Evolutionary conservation across 2,797 vertebrate species (phyloP).

Genomic region (Alca torda): DNA sequence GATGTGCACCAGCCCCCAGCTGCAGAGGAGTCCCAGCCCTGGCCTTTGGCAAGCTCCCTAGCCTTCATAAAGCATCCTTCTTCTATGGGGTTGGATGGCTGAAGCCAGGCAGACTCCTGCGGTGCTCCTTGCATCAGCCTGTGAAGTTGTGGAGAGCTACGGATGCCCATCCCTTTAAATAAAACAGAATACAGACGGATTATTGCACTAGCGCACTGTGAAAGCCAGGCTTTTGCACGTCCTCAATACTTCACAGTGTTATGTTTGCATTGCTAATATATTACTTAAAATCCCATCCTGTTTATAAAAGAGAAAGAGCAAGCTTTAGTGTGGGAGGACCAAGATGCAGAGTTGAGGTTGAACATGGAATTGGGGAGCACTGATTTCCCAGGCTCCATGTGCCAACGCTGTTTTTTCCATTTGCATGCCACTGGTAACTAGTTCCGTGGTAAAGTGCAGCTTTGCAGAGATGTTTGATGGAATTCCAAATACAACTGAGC

Average conservation of each 20-base stretch:
- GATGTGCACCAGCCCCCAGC: no score
- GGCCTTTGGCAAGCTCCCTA: neutral
- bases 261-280: neutral
- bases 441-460: neutral
- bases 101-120: neutral
- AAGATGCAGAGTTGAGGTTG: neutral
- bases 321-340: neutral
- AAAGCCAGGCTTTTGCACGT: neutral
- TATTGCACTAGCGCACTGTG: neutral
- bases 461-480: neutral
- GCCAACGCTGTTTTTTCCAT: neutral
- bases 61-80: rapidly evolving
- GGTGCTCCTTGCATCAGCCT: neutral
- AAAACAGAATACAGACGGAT: neutral
- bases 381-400: neutral
- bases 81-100: neutral
- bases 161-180: neutral
- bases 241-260: rapidly evolving
- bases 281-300: neutral
- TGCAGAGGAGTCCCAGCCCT: neutral
- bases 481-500: neutral
- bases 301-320: neutral
- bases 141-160: neutral
- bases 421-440: neutral
- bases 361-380: neutral